phyloP scores from a whole-genome alignment of 1,140 invertebrate genomes.

The Eufriesea mexicana region DNA sequence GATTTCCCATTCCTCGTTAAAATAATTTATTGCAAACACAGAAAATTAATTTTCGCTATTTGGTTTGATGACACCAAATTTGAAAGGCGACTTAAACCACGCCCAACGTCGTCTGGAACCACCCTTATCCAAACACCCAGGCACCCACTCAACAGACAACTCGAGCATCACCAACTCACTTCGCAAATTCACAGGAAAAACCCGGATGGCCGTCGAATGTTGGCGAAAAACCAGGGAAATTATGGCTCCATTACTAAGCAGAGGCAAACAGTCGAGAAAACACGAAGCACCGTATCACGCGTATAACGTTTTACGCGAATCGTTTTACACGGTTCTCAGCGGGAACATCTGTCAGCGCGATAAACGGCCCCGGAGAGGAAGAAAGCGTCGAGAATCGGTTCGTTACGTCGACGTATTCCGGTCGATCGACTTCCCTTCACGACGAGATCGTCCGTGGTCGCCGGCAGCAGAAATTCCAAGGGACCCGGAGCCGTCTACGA shows the following conservation, averaged over 20 bases:
- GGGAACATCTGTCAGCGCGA: conserved; percentile 21
- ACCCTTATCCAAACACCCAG: no score
- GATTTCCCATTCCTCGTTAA: no score
- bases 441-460: not conserved
- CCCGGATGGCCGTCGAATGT: no score
- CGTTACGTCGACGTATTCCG: conserved; percentile 56
- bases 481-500: conserved; percentile 26
- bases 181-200: no score
- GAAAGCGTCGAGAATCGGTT: conserved; percentile 32
- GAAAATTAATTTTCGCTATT: no score
- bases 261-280: no score
- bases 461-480: conserved; percentile 43
- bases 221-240: not conserved
- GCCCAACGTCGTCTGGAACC: no score
- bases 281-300: not conserved
- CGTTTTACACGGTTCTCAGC: conserved; percentile 11
- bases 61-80: no score
- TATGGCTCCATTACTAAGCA: not conserved
- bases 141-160: no score
- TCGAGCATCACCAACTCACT: no score
- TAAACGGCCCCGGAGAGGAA: not conserved
- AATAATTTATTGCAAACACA: no score
- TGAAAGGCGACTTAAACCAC: no score
- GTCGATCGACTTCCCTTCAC: conserved; percentile 49
- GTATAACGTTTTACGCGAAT: not conserved